Evolutionary conservation across 2,797 vertebrate genomes (phyloP).

Genomic region (Ptychobarbus kaznakovi): DNA sequence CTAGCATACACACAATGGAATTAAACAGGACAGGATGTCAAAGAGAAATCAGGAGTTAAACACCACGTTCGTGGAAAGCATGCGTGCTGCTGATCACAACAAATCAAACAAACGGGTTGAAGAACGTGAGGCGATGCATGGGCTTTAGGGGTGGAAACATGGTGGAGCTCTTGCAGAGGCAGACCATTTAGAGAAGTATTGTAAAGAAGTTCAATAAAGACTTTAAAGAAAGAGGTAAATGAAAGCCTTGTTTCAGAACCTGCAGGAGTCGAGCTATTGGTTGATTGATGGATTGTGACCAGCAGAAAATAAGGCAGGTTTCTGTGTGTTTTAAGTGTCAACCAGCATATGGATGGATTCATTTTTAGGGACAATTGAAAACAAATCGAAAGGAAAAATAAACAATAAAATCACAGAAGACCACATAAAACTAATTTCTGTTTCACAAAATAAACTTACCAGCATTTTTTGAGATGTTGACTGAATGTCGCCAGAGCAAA

Average conservation of each 20-base stretch:
- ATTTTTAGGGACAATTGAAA: slow-evolving; percentile 58
- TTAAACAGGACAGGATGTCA: slow-evolving; percentile 19
- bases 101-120: slow-evolving; percentile 41
- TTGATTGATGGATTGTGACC: slow-evolving; percentile 76
- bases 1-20: slow-evolving; percentile 31
- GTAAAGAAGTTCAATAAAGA: slow-evolving; percentile 4
- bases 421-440: slow-evolving; percentile 79
- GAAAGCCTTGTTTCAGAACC: slow-evolving; percentile 44
- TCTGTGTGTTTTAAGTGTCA: slow-evolving; percentile 81
- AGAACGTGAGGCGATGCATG: slow-evolving; percentile 11
- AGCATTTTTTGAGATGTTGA: slow-evolving; percentile 90
- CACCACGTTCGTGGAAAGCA: slow-evolving; percentile 22
- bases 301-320: slow-evolving; percentile 67
- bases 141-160: slow-evolving; percentile 31
- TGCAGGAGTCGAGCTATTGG: slow-evolving; percentile 65
- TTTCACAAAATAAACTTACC: slow-evolving; percentile 83
- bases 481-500: slow-evolving; percentile 85
- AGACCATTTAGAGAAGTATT: slow-evolving; percentile 37
- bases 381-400: slow-evolving; percentile 53
- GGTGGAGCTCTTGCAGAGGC: slow-evolving; percentile 37
- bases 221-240: background rate
- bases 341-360: slow-evolving; percentile 77
- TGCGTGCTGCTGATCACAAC: slow-evolving; percentile 56
- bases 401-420: slow-evolving; percentile 73
- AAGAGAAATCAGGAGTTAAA: slow-evolving; percentile 33